Base-by-base conservation (phyloP, 2,888 invertebrate genomes). In the Dromius quadrimaculatus region DNA sequence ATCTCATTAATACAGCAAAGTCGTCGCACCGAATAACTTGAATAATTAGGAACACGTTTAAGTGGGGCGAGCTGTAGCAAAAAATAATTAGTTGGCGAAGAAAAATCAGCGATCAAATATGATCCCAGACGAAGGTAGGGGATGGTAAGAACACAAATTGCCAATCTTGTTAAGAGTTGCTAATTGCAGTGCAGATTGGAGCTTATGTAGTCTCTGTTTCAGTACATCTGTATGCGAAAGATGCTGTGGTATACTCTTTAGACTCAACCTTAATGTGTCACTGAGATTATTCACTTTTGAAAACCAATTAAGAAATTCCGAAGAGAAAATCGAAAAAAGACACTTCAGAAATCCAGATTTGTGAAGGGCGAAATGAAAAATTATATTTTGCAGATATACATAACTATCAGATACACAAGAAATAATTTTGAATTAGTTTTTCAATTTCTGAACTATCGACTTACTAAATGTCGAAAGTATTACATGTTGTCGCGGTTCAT, bases 151-250 rank as follows among this genome's bases (percentile, higher is more conserved):
- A 75, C 76, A 77, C 79, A 80, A 81, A 81, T 81, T 81, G 81
- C 78, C 81, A 81, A 81, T 81, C 81, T 81, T 79, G 80, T 79
- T 80, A 80, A 80, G 78, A 81, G 79, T 79, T 81, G 81, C 81
- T 81, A 81, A 81, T 81, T 81, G 80, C 77, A 77, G 47, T 50
- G 61, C 17, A 68, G 59, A 68, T 68, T 68, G 68, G 76, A 77
- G 80, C 79, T 81, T 80, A 80, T 75, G 76, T 78, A 78, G 75
- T 19, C 50, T 13, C 36, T 32, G 34, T 47, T 23, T 15, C 13
- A 32, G 23, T 54, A 54, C 50, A 54, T 54, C 50, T 54, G 28
- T 54, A 54, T 54, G 50, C 50, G 50, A 28, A 28, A 13, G 50
- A 23, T 15, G 50, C 50, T 15, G n/a, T n/a, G n/a, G n/a, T n/a